Conservation (phyloP, 92 coral and sea anemone species). For the Parazoanthus darwini region DNA sequence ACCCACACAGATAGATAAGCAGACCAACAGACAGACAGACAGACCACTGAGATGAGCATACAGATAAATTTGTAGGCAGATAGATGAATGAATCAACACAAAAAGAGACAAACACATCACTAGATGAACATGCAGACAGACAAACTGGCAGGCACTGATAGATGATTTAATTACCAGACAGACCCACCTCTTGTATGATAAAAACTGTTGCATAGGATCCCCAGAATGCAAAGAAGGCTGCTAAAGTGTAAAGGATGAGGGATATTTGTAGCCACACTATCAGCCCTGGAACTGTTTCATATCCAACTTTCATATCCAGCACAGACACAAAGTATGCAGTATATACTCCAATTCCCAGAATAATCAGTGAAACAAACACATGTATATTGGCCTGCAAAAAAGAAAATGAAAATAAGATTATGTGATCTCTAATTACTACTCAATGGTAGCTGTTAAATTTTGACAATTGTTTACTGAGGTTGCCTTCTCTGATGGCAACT, state of each 20-base stretch:
- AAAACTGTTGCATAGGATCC: constrained; percentile 43
- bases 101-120: too few relatives aligned
- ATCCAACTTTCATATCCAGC: constrained; percentile 37
- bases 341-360: constrained; percentile 37
- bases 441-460: background rate
- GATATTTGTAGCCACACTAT: constrained; percentile 22
- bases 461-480: too few relatives aligned
- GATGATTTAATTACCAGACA: too few relatives aligned
- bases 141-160: too few relatives aligned
- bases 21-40: too few relatives aligned
- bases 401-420: background rate
- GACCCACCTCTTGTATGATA: constrained; percentile 33
- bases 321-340: constrained; percentile 34
- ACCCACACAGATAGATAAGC: too few relatives aligned
- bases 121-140: too few relatives aligned
- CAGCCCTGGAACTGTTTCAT: constrained; percentile 23
- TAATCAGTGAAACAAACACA: constrained; percentile 19
- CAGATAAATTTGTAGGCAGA: too few relatives aligned
- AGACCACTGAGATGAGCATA: too few relatives aligned
- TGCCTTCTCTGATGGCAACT: too few relatives aligned
- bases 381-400: constrained; percentile 21
- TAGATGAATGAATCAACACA: too few relatives aligned
- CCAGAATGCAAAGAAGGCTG: constrained; percentile 38
- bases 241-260: constrained; percentile 14
- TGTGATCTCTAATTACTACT: background rate